Percentiles rank a stretch among this genome's conserved stretches.
These are phyloP conservation scores for Syngnathus floridae DNA, from an alignment of 2,113 vertebrate genomes.

Conservation along the genomic window DNA sequence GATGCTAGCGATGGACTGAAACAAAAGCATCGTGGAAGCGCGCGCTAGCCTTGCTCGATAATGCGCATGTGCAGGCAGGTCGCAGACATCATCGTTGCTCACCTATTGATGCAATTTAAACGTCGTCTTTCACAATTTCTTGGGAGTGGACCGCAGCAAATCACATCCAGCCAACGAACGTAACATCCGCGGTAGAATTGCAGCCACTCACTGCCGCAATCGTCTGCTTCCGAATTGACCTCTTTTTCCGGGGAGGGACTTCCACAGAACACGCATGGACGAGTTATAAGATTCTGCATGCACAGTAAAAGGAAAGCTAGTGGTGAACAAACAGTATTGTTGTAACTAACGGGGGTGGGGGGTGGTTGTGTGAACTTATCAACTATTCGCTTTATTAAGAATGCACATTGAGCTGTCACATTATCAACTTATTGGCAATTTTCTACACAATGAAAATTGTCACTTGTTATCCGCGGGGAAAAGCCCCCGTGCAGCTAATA, in stretches of 20 bases:
- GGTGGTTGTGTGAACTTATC: neutral
- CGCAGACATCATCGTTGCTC: neutral
- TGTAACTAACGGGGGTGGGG: too few species aligned
- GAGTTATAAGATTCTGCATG: neutral
- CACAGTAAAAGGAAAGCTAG: neutral
- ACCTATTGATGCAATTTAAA: neutral
- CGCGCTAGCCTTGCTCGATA: neutral
- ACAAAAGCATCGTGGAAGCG: neutral
- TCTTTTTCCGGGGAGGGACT: conserved; percentile 70
- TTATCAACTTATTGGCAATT: neutral
- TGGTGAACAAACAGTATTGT: too few species aligned
- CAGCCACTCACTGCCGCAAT: neutral
- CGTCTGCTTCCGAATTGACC: conserved; percentile 18
- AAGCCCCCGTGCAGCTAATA: too few species aligned
- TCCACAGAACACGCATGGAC: conserved; percentile 15
- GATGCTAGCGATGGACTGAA: neutral
- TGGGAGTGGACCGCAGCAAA: neutral
- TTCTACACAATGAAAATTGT: neutral
- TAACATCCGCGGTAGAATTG: neutral
- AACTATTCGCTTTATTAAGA: neutral
- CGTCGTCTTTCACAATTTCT: neutral
- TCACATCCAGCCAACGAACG: neutral
- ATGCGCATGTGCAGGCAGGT: neutral
- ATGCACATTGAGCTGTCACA: neutral
- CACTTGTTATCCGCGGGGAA: too few species aligned